Evolutionary conservation across 1,140 invertebrate species (phyloP).

Genomic region (Saxidomus purpurata): DNA sequence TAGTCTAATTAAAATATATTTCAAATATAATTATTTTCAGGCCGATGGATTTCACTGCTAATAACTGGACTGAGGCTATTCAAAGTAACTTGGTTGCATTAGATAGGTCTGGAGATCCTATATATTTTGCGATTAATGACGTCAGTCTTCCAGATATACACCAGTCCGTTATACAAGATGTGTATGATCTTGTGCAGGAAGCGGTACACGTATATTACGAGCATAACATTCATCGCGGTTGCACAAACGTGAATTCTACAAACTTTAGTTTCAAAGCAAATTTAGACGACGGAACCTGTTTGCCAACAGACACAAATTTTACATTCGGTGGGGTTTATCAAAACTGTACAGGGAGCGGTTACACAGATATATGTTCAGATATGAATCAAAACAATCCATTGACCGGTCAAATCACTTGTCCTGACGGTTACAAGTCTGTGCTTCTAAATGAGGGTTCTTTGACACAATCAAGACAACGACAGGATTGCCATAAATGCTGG

Average conservation of each 20-base stretch:
- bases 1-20: too few species aligned
- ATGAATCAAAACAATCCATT: conserved; percentile 66
- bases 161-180: conserved; percentile 41
- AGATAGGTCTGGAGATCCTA: conserved; percentile 79
- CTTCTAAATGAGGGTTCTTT: conserved; percentile 58
- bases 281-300: conserved; percentile 72
- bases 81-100: conserved; percentile 75
- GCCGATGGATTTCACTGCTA: conserved; percentile 69
- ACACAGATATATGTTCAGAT: conserved; percentile 56
- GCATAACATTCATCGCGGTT: conserved; percentile 73
- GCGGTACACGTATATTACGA: conserved; percentile 73
- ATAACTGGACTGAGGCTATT: conserved; percentile 71
- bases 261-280: conserved; percentile 76
- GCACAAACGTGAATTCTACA: conserved; percentile 70
- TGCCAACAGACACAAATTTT: conserved; percentile 64
- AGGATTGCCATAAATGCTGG: conserved; percentile 54
- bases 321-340: conserved; percentile 78
- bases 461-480: conserved; percentile 5
- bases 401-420: conserved; percentile 70
- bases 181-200: conserved; percentile 39
- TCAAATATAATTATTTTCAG: too few species aligned
- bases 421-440: conserved; percentile 65
- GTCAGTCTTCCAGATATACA: conserved; percentile 76
- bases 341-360: conserved; percentile 64
- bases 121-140: conserved; percentile 75